Evolutionary conservation across 2,113 vertebrate species (phyloP), one percentile per base, ranked within the genome.

Genomic region (Butorides virescens): DNA sequence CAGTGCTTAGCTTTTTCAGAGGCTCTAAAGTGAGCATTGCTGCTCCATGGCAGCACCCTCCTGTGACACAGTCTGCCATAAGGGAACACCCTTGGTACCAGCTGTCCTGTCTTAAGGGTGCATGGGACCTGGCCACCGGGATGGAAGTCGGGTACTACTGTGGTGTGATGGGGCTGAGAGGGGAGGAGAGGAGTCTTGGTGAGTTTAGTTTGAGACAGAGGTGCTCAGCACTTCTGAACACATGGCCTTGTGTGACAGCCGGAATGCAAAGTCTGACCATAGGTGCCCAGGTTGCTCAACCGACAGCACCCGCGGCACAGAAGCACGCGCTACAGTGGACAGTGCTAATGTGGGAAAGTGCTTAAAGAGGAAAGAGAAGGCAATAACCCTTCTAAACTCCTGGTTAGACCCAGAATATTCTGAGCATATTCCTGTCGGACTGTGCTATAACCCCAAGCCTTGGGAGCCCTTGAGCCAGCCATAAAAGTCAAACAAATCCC

Each of bases 281-380:
- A 42, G 70, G 16, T 8, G 17, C 20, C 25, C 3, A 0, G 1
- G 0, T 17, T 29, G 34, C 36, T 52, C 42, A 72, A 63, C 32
- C 50, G 49, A 63, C 25, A 27, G 72, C 32, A 56, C 32, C 13
- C 2, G 1, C 13, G 39, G 36, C 65, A 52, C 23, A 46, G 36
- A 80, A 65, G 36, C 30, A 66, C 2, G 3, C 27, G 6, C 14
- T n/a, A 34, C 37, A 20, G 44, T 15, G 10, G 58, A 29, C 58
- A 25, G 15, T 10, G 20, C 10, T 22, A 32, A 47, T 32, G 30
- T 62, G 16, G 47, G 62, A 22, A 68, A n/a, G 34, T 27, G 37
- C 23, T 77, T 66, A 49, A 67, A 73, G 44, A 66, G 11, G 46
- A 71, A 46, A 37, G 36, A 65, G 39, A 65, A 67, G 37, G 36